A percentile compares a stretch with the other conserved stretches of the same genome.
These are phyloP conservation scores for Misgurnus mizolepis DNA, from an alignment of 2,113 vertebrate genomes.

Conservation along the genomic window DNA sequence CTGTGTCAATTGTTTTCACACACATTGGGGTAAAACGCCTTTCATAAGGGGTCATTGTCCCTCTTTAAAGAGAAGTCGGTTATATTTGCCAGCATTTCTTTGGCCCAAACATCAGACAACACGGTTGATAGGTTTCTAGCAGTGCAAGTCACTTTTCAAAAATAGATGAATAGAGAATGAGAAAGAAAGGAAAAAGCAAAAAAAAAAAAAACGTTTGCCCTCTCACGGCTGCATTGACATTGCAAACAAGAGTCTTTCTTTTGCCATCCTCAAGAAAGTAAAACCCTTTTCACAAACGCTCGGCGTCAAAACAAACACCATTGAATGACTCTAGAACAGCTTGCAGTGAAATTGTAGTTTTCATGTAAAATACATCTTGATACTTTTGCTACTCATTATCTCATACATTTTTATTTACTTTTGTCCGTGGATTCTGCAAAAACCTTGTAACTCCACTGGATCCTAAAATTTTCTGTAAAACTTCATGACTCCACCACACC, in stretches of 20 bases:
- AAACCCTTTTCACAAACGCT: constrained; percentile 12
- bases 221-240: constrained; percentile 10
- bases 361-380: background rate
- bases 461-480: too few relatives aligned
- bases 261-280: constrained; percentile 10
- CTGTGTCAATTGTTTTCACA: background rate
- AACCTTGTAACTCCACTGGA: too few relatives aligned
- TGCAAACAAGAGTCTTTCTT: constrained; percentile 28
- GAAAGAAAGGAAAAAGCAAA: constrained; percentile 20
- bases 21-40: constrained; percentile 46
- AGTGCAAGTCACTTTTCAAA: constrained; percentile 5
- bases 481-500: too few relatives aligned
- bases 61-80: constrained; percentile 63
- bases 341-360: background rate
- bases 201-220: constrained; percentile 29
- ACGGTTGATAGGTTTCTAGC: background rate
- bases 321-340: background rate
- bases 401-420: too few relatives aligned
- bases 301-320: background rate
- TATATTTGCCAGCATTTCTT: constrained; percentile 66
- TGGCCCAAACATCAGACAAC: constrained; percentile 10
- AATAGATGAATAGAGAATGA: constrained; percentile 26
- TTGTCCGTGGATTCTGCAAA: too few relatives aligned
- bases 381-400: too few relatives aligned
- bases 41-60: constrained; percentile 71